Conservation (phyloP, 2,797 vertebrate species). For the Helicolenus hilgendorfi region DNA sequence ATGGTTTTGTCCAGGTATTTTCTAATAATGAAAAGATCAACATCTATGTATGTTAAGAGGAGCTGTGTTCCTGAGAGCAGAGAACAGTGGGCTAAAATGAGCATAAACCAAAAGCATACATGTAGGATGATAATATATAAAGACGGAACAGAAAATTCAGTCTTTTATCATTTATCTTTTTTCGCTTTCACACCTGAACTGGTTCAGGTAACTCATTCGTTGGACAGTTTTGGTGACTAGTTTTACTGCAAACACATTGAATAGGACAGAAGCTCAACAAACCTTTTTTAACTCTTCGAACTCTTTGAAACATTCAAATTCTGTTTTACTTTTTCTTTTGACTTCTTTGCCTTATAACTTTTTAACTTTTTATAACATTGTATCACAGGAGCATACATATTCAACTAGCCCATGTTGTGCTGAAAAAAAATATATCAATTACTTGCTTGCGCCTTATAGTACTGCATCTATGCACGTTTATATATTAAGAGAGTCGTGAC, state of each 20-base stretch:
- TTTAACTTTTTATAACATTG: no score
- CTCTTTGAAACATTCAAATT: no score
- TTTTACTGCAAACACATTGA: background rate
- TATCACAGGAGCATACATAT: no score
- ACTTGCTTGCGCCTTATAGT: no score
- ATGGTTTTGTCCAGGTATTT: rapidly evolving
- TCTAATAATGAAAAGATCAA: background rate
- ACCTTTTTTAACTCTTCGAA: background rate
- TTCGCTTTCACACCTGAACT: no score
- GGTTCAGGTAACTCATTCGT: background rate
- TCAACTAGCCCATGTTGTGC: no score
- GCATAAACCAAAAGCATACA: background rate
- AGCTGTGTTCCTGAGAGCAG: background rate
- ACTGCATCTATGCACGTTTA: no score
- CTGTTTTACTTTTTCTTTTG: no score
- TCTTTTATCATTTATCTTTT: background rate
- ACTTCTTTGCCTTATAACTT: no score
- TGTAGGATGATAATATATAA: background rate
- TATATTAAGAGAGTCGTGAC: no score
- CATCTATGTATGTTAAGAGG: background rate
- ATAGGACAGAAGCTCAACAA: background rate
- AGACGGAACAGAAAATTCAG: background rate
- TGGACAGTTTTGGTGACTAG: background rate
- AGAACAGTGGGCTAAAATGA: background rate
- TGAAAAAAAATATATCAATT: no score